Conservation (phyloP, 1,140 invertebrate species). For the Nephila pilipes region DNA sequence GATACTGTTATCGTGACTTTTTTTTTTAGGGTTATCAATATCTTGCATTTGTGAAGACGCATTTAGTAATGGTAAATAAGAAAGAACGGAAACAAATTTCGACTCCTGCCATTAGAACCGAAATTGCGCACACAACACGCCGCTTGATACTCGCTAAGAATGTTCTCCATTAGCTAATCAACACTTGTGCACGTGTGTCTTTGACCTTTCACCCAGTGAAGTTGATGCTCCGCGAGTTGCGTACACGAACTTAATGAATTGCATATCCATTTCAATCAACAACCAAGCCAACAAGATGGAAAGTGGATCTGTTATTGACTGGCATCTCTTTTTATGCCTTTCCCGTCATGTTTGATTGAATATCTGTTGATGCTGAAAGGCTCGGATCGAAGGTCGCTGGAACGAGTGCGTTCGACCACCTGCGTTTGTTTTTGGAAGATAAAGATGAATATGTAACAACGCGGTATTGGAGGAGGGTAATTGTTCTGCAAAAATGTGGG, state of each 20-base stretch:
- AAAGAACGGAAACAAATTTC: too few species aligned
- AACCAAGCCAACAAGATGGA: not conserved
- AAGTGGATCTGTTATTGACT: not conserved
- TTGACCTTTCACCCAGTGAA: not conserved
- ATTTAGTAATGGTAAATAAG: too few species aligned
- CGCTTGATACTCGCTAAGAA: too few species aligned
- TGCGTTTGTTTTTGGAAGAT: too few species aligned
- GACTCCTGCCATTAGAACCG: too few species aligned
- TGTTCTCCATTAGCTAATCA: not conserved
- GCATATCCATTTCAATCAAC: not conserved
- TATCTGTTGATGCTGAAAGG: not conserved
- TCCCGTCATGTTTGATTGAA: not conserved
- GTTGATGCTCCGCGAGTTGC: not conserved
- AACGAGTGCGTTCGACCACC: not conserved
- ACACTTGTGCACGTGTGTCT: conserved; percentile 10
- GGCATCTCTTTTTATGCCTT: not conserved
- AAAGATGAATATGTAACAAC: too few species aligned
- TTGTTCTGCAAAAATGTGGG: too few species aligned
- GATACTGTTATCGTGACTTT: too few species aligned
- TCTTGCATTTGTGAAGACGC: too few species aligned
- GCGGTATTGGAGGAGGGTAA: too few species aligned
- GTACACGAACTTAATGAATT: not conserved
- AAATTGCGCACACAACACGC: too few species aligned
- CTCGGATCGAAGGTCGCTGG: not conserved
- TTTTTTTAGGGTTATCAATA: too few species aligned